These are phyloP conservation scores for Argopecten irradians DNA, from an alignment of 1,140 invertebrate genomes.

Conservation along the genomic window DNA sequence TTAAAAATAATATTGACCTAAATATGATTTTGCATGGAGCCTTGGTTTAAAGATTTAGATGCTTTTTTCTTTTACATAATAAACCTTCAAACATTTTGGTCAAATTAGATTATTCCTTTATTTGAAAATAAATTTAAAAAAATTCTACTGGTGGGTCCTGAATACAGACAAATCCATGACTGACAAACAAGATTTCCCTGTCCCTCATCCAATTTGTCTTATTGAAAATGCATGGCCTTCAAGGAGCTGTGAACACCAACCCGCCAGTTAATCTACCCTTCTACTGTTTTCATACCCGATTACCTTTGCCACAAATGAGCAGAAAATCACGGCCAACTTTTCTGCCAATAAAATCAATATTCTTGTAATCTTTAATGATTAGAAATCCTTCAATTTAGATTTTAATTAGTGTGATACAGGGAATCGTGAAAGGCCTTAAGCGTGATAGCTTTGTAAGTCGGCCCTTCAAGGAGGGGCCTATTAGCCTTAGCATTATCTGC, in stretches of 20 bases:
- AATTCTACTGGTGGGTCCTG: neutral
- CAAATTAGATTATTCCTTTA: neutral
- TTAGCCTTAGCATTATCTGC: conserved; percentile 21
- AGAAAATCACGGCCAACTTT: neutral
- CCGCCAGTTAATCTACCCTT: neutral
- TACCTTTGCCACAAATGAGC: conserved; percentile 21
- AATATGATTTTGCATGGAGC: no score
- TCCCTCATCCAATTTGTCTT: neutral
- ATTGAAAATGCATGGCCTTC: conserved; percentile 17
- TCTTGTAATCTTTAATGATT: conserved; percentile 12
- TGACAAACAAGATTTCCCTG: neutral
- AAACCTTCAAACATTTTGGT: no score
- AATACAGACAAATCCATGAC: neutral
- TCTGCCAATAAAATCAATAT: conserved; percentile 18
- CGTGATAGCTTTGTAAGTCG: conserved; percentile 15
- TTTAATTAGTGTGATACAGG: conserved; percentile 11
- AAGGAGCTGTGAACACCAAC: neutral
- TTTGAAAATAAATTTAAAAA: neutral
- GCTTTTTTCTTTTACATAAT: no score
- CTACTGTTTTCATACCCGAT: neutral
- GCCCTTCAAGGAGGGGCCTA: conserved; percentile 7
- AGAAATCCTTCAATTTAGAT: conserved; percentile 18
- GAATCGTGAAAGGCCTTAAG: neutral
- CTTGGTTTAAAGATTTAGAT: no score
- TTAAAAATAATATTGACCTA: no score